Evolutionary conservation across 92 coral and sea anemone genomes (phyloP), one percentile per base, ranked within the genome.

Genomic region (Phymanthus crucifer): DNA sequence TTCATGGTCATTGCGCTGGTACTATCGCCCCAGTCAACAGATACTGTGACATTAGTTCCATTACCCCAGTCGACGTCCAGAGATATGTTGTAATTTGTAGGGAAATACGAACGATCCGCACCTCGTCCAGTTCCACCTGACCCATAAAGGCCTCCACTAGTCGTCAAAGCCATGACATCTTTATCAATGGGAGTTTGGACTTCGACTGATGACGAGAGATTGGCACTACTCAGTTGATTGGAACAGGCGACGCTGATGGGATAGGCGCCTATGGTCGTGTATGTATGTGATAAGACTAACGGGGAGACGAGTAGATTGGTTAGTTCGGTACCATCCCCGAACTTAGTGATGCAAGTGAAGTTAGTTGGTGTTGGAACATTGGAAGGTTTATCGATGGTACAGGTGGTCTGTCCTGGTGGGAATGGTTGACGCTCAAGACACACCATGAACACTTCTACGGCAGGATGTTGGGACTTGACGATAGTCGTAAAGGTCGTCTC

Each of bases 11-110:
- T 38, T 5, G 73, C 38, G 5, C n/a, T 38, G 8, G 85, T 29
- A 1, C 87, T 81, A 80, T 94, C 94, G 17, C 93, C 97, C 72
- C 91, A 95, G 40, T 88, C 83, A 40, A 82, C 80, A 12, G 56
- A 36, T 56, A 90, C 90, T 0, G 98, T 76, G 19, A 93, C 97
- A 67, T 95, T 95, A 4, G 98, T 93, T 23, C 98, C 98, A 47
- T 89, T 83, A 18, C 68, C 82, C 71, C 90, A 85, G 4, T 79
- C 54, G 16, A 77, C 81, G 66, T 43, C 74, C 12, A 90, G 83
- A 35, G 58, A 33, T 27, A 92, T 86, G 14, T 88, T 89, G 46
- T 78, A 71, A 14, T 93, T 94, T 48, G 76, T 74, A 6, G 98
- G 98, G 56, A 88, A 94, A 56, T 74, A 81, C 0, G 83, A 78